A percentile compares a stretch with the other conserved stretches of the same genome.
Evolutionary conservation across 2,888 invertebrate species (phyloP).

Genomic region (Nephrotoma guestfalica): DNA sequence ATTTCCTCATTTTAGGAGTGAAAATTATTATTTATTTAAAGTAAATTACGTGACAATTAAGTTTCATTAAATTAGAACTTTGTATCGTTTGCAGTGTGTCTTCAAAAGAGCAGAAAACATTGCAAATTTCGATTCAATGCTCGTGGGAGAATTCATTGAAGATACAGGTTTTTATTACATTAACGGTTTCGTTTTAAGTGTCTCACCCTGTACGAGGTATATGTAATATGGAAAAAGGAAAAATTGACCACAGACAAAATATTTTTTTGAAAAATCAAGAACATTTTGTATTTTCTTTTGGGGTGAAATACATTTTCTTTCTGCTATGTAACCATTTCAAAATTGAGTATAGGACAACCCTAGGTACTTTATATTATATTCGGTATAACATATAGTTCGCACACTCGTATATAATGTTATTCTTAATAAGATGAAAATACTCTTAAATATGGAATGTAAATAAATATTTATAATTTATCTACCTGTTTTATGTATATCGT

Average conservation of each 20-base stretch:
- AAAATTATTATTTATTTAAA: too few relatives aligned
- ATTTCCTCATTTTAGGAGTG: too few relatives aligned
- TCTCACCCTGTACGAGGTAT: too few relatives aligned
- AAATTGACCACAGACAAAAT: background rate
- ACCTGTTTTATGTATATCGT: background rate
- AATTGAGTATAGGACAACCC: background rate
- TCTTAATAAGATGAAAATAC: background rate
- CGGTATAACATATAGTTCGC: background rate
- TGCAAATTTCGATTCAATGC: too few relatives aligned
- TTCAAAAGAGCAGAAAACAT: too few relatives aligned
- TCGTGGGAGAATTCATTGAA: too few relatives aligned
- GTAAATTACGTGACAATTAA: too few relatives aligned
- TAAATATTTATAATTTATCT: background rate
- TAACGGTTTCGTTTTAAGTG: too few relatives aligned
- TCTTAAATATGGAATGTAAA: background rate
- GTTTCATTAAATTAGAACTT: too few relatives aligned
- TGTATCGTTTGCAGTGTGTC: too few relatives aligned
- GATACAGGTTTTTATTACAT: too few relatives aligned
- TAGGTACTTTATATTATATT: background rate
- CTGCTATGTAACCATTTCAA: background rate
- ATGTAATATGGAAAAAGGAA: too few relatives aligned
- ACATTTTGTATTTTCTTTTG: background rate
- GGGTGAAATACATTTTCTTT: background rate
- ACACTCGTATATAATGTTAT: background rate
- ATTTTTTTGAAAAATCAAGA: background rate